Base-by-base conservation (phyloP, 2,888 invertebrate species). In the Petrolisthes cinctipes region DNA sequence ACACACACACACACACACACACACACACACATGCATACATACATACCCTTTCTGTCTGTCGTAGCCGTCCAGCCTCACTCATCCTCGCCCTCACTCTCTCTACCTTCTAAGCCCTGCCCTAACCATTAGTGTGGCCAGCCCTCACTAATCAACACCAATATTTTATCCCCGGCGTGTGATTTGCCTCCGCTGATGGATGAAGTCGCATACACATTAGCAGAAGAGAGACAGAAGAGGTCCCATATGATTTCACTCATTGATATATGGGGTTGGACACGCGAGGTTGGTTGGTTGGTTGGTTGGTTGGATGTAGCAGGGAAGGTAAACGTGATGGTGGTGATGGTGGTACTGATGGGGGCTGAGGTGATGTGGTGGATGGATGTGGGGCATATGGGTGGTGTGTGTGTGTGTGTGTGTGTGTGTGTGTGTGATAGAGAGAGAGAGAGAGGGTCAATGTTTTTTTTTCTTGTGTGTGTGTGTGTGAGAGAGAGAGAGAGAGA, bases 141-240 rank as follows among this genome's bases (percentile, higher is more conserved):
- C 57, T 75, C 54, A 79, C 78, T 84, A 84, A 84, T 84, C 84
- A 84, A 53, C 68, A 20, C 84, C 84, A 84, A 84, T 84, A 84
- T 84, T 78, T 84, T 84, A 84, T 84, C 84, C 68, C 17, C 11
- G 53, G 78, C 23, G 53, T 79, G 54, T 84, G 84, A 79, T 84
- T 84, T 84, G 78, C 11, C 53, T 54, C 61, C 37, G 61, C 20
- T 84, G 84, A 84, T 84, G 68, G 14, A 84, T 84, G 57, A 78
- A 78, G 84, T 84, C 84, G 68, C 84, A 78, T 11, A 54, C 78
- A 17, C 84, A 76, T 66, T 68, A 84, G 84, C 37, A 68, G 51
- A 61, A 14, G 61, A 84, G 20, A 79, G 84, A 68, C 84, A 84
- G 66, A 68, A 61, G 61, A 61, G 61, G 61, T 61, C 61, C 61